Evolutionary conservation across 2,888 invertebrate genomes (phyloP).

Genomic region (Patella caerulea): DNA sequence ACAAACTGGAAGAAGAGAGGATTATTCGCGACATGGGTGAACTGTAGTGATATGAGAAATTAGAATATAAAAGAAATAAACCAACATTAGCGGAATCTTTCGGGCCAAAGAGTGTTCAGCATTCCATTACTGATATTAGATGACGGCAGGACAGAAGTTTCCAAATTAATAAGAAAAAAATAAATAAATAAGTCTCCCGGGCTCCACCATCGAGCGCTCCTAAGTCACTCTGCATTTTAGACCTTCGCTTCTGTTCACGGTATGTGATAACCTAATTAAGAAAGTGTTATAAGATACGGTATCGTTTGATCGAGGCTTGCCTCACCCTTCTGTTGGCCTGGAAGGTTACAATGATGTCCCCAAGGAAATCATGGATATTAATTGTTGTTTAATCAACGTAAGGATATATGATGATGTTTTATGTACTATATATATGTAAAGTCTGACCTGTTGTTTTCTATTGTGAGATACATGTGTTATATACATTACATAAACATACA

Average conservation of each 20-base stretch:
- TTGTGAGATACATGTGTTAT: constrained; percentile 9
- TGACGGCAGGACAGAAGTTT: constrained; percentile 26
- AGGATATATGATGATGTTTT: constrained; percentile 7
- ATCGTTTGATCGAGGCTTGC: constrained; percentile 6
- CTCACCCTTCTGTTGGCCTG: constrained; percentile 50
- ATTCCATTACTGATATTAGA: constrained; percentile 52
- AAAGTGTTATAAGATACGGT: constrained; percentile 21
- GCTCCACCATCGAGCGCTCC: constrained; percentile 25
- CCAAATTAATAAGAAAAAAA: not conserved
- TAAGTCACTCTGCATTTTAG: constrained; percentile 17
- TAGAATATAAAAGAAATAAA: constrained; percentile 13
- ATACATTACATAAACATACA: constrained; percentile 10
- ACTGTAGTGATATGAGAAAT: constrained; percentile 20
- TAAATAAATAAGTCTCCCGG: constrained; percentile 28
- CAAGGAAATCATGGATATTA: not conserved
- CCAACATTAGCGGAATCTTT: constrained; percentile 43
- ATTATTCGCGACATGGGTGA: constrained; percentile 20
- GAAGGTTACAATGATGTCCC: constrained; percentile 32
- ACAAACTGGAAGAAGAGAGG: constrained; percentile 11
- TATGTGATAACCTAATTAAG: constrained; percentile 31
- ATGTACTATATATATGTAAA: constrained; percentile 4
- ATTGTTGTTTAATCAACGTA: not conserved
- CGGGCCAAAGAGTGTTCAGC: constrained; percentile 65
- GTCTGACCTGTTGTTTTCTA: constrained; percentile 3
- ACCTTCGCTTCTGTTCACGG: constrained; percentile 30